Base-by-base conservation (phyloP, 2,888 invertebrate species). In the Elegia similella region DNA sequence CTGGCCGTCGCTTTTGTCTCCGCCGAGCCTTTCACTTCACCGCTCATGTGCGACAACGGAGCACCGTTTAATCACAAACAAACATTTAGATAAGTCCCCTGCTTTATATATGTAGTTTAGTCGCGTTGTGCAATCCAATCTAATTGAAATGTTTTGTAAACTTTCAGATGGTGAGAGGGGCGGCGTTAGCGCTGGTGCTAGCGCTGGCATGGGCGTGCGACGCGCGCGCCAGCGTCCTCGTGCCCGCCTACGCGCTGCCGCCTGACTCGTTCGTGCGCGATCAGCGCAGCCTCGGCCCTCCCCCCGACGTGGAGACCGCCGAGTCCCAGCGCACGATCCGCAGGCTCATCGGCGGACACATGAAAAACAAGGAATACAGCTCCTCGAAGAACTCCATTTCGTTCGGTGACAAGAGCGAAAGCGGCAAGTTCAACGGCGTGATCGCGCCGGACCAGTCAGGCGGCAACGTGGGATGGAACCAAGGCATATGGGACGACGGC, bases 271-370 rank as follows among this genome's bases (percentile, higher is more conserved):
- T 90, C 82, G 84, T 84, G 79, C 87, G 92, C 77, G 92, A 92
- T 70, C 92, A 91, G 71, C 87, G 92, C 64, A 89, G 89, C 65
- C 86, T 90, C 64, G 83, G 79, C 59, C 70, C 74, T 15, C 66
- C 82, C 46, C 70, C 80, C 32, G 87, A 89, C 73, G 70, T 76
- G 42, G 76, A 69, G 62, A 65, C 74, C 61, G 83, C 85, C 57
- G 86, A 86, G 62, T 84, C 88, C 16, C 86, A 93, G 62, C 88
- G 94, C 67, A 94, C 94, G 65, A 91, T 95, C 63, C 94, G 94
- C 69, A 92, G 95, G 59, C 86, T 95, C 61, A 93, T 95, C 68
- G 95, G 95, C 43, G 95, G 95, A 50, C 95, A 95, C 70, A 86
- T 95, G 64, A 92, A 90, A 70, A 84, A 89, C 61, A 85, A 91